Evolutionary conservation across 2,113 vertebrate species (phyloP).

Genomic region (Mellivora capensis): DNA sequence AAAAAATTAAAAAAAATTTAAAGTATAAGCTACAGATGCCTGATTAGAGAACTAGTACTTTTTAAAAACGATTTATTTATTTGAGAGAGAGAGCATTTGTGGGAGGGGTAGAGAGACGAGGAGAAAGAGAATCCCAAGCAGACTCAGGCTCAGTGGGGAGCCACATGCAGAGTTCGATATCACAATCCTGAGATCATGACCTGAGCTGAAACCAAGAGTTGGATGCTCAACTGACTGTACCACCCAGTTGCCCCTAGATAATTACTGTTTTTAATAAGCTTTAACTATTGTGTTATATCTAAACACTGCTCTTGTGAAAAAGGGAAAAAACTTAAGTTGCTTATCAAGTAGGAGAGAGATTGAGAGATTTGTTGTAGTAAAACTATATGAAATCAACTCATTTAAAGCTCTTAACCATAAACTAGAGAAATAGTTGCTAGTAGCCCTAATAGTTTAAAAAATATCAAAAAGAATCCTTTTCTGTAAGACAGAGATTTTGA

Average conservation of each 20-base stretch:
- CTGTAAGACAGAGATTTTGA: background rate
- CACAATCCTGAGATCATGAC: background rate
- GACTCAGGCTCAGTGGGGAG: background rate
- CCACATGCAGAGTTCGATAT: background rate
- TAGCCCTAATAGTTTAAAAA: background rate
- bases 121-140: background rate
- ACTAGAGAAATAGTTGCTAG: background rate
- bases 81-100: background rate
- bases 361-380: background rate
- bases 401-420: background rate
- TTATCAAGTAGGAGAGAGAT: background rate
- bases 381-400: background rate
- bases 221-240: background rate
- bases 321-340: background rate
- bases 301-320: background rate
- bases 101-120: background rate
- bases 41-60: background rate
- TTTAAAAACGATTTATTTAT: background rate
- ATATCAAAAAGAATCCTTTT: background rate
- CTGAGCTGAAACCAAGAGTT: background rate
- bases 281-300: background rate
- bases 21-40: slow-evolving; percentile 2
- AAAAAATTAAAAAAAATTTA: no score
- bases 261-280: background rate
- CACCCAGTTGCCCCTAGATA: background rate